Evolutionary conservation across 2,888 invertebrate species (phyloP).

Genomic region (Venusia cambrica): DNA sequence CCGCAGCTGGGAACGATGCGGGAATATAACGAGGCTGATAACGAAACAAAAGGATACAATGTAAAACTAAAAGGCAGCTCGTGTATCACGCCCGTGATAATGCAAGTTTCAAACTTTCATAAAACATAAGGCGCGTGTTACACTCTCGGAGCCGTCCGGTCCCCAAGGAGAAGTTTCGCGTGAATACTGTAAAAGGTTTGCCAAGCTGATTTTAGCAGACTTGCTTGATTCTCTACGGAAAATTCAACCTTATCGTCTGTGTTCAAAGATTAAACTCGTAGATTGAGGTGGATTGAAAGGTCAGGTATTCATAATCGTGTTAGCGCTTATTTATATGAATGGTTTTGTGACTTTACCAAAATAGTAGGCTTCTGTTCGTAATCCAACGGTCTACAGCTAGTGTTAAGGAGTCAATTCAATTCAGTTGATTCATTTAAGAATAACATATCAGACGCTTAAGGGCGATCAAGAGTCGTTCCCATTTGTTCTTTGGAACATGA

Average conservation of each 20-base stretch:
- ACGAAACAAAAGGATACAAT: not conserved
- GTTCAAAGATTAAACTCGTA: no score
- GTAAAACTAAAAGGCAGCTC: slow-evolving; percentile 8
- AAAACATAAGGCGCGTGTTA: slow-evolving; percentile 22
- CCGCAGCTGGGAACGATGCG: no score
- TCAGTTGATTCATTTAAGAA: no score
- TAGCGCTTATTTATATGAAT: slow-evolving; percentile 9
- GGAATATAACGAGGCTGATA: no score
- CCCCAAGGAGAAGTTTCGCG: slow-evolving; percentile 13
- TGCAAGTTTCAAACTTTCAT: slow-evolving; percentile 29
- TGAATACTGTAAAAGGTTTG: slow-evolving; percentile 20
- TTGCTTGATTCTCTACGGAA: not conserved
- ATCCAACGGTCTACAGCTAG: no score
- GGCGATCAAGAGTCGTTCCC: no score
- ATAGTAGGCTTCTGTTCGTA: not conserved
- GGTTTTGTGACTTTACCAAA: slow-evolving; percentile 10
- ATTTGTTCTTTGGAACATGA: no score
- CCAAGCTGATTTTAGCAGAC: slow-evolving; percentile 12
- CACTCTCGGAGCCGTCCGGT: slow-evolving; percentile 6
- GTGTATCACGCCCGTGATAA: slow-evolving; percentile 23
- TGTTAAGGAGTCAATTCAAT: no score
- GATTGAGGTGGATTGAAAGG: slow-evolving; percentile 6
- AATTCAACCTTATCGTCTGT: no score
- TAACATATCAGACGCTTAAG: no score
- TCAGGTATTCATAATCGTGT: slow-evolving; percentile 6